Evolutionary conservation across 35 echinoderm and acorn worm genomes (phyloP), one percentile per base, ranked within the genome.

Genomic region (Ptychodera flava): DNA sequence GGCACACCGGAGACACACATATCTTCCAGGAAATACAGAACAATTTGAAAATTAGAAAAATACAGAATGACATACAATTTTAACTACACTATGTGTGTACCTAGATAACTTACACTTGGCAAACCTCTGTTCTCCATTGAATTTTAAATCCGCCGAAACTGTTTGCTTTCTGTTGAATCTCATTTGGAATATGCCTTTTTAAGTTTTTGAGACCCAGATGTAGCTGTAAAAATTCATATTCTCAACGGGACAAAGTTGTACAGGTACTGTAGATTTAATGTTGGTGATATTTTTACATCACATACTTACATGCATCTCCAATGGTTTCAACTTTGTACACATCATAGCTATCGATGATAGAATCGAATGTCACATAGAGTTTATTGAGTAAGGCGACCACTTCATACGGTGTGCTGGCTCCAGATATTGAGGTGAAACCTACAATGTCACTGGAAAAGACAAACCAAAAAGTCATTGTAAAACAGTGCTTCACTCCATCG

Each of bases 251-350:
- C n/a, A n/a, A n/a, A n/a, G n/a, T n/a, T n/a, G n/a, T n/a, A n/a
- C n/a, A n/a, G n/a, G n/a, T n/a, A n/a, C n/a, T n/a, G n/a, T n/a
- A n/a, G n/a, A n/a, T n/a, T n/a, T n/a, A n/a, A n/a, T n/a, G n/a
- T n/a, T n/a, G n/a, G n/a, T n/a, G n/a, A n/a, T n/a, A n/a, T n/a
- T n/a, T n/a, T n/a, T n/a, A n/a, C n/a, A n/a, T n/a, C n/a, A 79
- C 1, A 36, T 16, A 91, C 96, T 99, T 94, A 99, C 96, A 99
- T 31, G 96, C 96, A 92, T 99, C 96, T 81, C 96, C 96, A n/a
- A 99, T 99, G 16, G 96, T 99, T 85, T 99, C 96, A 38, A 99
- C 96, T 75, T 99, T 99, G 38, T 99, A 99, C 2, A 99, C 96
- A 78, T 99, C 96, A 32, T 99, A 93, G 82, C 86, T 94, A 77